Base-by-base conservation (phyloP, 2,888 invertebrate species). In the Alentia gelatinosa region DNA sequence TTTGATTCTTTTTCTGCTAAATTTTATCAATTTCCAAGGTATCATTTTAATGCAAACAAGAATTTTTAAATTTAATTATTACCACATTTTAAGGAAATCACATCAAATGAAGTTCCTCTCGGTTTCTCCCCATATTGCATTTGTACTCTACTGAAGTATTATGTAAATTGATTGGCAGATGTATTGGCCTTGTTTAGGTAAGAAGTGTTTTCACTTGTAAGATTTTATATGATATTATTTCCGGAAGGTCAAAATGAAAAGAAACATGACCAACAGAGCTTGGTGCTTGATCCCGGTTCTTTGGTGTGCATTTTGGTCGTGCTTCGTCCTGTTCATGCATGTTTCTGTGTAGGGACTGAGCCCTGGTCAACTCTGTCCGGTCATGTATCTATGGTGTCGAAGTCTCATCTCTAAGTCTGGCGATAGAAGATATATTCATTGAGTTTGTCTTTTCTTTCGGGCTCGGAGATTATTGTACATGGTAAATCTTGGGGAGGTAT, bases 141-240 rank as follows among this genome's bases (percentile, higher is more conserved):
- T 79, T 79, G 79, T 79, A 79, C 79, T 79, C 39, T 15, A 37
- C 79, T 35, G 79, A 35, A 79, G 79, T 79, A 39, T 79, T 79
- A 79, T 23, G 79, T 79, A 39, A 19, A 30, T 68, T 30, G 68
- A 79, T 35, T 79, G 79, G 39, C 15, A n/a, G 26, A 79, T 23
- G 79, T 79, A 19, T 35, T 35, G 26, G 79, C 12, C 39, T 79
- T 39, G 39, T 79, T 35, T 37, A 37, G 35, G 26, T 23, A 79
- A 37, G 39, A 79, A 39, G 79, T 79, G 79, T 37, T 79, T 79
- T 39, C 79, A 79, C 79, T 79, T 35, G 35, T 4, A 7, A 79
- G 35, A 23, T 79, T 79, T 79, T 79, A 79, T 79, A 19, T 79
- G 35, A 79, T 79, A 39, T 79, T 0, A 79, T 74, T 74, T 63